These are phyloP conservation scores for Mastigias papua DNA, from an alignment of 30 jellyfish, hydroid and myxozoan species.

Conservation along the genomic window DNA sequence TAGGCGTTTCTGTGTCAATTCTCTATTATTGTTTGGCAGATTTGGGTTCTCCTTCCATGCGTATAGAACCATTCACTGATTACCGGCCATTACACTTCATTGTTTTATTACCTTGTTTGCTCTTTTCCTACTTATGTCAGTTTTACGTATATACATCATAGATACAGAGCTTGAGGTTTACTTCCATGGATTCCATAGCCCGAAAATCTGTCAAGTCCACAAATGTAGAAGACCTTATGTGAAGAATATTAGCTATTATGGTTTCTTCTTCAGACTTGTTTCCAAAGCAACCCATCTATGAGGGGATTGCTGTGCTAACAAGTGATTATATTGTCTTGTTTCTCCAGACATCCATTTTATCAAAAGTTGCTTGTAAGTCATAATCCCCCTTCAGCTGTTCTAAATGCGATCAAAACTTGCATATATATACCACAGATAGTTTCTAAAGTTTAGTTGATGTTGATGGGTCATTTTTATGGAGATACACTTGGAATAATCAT, in stretches of 20 bases:
- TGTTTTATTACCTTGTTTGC: slow-evolving; percentile 43
- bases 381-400: too few relatives aligned
- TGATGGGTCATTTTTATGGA: too few relatives aligned
- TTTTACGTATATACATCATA: slow-evolving; percentile 44
- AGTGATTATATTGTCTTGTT: slow-evolving; percentile 58
- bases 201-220: slow-evolving; percentile 67
- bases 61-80: slow-evolving; percentile 56
- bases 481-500: too few relatives aligned
- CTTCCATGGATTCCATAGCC: slow-evolving; percentile 80
- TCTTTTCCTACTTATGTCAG: slow-evolving; percentile 39
- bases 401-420: too few relatives aligned
- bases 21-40: slow-evolving; percentile 60
- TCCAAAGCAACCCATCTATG: slow-evolving; percentile 77
- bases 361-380: too few relatives aligned
- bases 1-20: slow-evolving; percentile 37
- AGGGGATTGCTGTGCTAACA: slow-evolving; percentile 71
- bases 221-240: slow-evolving; percentile 63
- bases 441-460: too few relatives aligned
- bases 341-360: too few relatives aligned
- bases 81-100: slow-evolving; percentile 43
- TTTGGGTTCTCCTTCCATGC: slow-evolving; percentile 80
- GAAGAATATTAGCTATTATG: slow-evolving; percentile 22
- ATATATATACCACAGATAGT: too few relatives aligned
- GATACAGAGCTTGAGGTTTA: slow-evolving; percentile 39
- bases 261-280: background rate